phyloP scores from a whole-genome alignment of 2,113 vertebrate genomes.

The Megaceryle maxima region DNA sequence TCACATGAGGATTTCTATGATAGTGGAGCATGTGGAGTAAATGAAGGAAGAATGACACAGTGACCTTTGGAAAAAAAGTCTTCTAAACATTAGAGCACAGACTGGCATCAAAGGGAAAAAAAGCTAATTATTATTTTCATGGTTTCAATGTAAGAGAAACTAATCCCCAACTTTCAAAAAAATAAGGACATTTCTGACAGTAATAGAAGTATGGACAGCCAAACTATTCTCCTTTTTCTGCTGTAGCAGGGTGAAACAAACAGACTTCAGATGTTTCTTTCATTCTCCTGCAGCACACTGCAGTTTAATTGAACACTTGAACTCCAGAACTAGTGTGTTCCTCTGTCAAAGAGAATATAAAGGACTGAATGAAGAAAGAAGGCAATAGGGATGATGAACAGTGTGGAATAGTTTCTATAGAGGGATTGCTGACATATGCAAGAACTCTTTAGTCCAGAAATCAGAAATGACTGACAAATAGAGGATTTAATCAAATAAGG shows the following conservation, averaged over 20 bases:
- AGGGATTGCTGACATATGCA: background rate
- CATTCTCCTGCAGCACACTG: background rate
- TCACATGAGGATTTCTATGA: background rate
- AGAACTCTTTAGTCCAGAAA: background rate
- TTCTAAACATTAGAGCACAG: background rate
- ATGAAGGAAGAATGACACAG: background rate
- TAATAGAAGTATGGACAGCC: background rate
- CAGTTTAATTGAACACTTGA: background rate
- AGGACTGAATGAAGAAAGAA: background rate
- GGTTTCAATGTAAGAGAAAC: background rate
- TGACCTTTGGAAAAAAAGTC: constrained; percentile 3
- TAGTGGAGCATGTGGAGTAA: background rate
- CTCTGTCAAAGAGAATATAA: background rate
- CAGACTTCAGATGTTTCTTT: background rate
- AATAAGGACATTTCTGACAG: background rate
- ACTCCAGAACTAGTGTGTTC: background rate
- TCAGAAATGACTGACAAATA: background rate
- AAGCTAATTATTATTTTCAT: background rate
- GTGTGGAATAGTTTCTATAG: rapidly evolving
- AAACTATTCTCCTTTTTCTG: background rate
- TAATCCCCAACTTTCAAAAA: background rate
- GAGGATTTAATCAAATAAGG: background rate
- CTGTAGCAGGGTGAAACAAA: background rate
- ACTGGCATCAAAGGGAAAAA: background rate
- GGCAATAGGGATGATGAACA: background rate